phyloP scores from a whole-genome alignment of 2,888 invertebrate genomes.

The Oligia fasciuncula region DNA sequence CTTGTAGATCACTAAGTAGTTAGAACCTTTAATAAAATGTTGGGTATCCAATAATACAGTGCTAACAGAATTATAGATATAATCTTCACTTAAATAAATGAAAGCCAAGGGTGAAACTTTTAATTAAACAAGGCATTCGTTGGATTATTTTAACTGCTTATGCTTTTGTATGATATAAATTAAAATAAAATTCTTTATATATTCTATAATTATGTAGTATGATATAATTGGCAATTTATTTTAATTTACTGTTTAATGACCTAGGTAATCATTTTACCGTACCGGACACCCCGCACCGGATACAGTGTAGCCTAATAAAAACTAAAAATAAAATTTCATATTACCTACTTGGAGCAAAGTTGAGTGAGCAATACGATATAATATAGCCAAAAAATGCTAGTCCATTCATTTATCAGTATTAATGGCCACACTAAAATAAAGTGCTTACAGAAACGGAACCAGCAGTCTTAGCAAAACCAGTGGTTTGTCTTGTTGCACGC shows the following conservation, averaged over 20 bases:
- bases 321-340: constrained; percentile 2
- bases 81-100: background rate
- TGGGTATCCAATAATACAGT: constrained; percentile 10
- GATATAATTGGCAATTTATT: constrained; percentile 6
- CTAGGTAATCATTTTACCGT: background rate
- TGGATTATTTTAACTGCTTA: background rate
- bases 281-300: no score
- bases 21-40: constrained; percentile 12
- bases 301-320: background rate
- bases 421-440: constrained; percentile 23
- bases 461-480: constrained; percentile 3
- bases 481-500: constrained; percentile 30
- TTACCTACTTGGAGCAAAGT: background rate
- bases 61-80: background rate
- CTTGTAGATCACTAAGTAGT: constrained; percentile 28
- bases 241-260: background rate
- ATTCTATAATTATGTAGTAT: background rate
- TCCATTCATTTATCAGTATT: background rate
- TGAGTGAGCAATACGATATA: background rate
- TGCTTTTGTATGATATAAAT: constrained; percentile 4
- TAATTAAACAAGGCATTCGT: background rate
- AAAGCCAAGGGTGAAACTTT: constrained; percentile 17
- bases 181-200: constrained; percentile 6
- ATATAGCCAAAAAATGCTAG: background rate
- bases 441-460: constrained; percentile 15